Percentiles rank a stretch among this genome's conserved stretches.
Evolutionary conservation across 2,797 vertebrate genomes (phyloP).

Genomic region (Urophycis tenuis): DNA sequence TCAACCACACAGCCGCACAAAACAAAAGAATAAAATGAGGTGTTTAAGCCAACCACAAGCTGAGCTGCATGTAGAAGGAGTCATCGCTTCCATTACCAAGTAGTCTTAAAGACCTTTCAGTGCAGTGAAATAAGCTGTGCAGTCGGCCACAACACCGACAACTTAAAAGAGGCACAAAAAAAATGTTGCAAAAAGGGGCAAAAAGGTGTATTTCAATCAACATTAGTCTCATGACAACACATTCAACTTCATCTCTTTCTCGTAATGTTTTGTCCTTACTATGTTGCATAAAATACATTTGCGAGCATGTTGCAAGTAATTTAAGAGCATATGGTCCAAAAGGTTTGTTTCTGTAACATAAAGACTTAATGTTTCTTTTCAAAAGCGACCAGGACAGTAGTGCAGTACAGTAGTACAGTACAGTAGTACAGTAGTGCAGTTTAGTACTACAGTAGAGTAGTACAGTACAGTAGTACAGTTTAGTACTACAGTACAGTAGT

Average conservation of each 20-base stretch:
- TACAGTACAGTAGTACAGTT: no score
- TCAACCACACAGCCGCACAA: constrained; percentile 21
- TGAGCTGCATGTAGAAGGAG: neutral
- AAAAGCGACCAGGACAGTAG: no score
- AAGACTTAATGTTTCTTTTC: no score
- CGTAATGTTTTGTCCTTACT: neutral
- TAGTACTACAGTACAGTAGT: no score
- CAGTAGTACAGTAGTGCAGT: no score
- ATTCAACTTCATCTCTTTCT: neutral
- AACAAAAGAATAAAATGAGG: neutral
- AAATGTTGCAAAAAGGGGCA: neutral
- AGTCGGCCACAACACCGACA: neutral
- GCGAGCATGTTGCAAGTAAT: no score
- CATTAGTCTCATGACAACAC: neutral
- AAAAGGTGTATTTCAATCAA: neutral
- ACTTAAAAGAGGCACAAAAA: neutral
- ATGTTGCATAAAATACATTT: no score
- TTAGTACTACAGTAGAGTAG: no score
- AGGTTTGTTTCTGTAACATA: no score
- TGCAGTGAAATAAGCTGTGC: neutral
- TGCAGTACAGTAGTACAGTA: no score
- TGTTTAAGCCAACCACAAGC: neutral
- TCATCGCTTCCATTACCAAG: no score
- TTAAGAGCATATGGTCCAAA: no score
- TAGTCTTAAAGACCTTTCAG: neutral